A percentile compares a stretch with the other conserved stretches of the same genome.
These are phyloP conservation scores for Bactericera cockerelli DNA, from an alignment of 1,140 invertebrate genomes.

Conservation along the genomic window DNA sequence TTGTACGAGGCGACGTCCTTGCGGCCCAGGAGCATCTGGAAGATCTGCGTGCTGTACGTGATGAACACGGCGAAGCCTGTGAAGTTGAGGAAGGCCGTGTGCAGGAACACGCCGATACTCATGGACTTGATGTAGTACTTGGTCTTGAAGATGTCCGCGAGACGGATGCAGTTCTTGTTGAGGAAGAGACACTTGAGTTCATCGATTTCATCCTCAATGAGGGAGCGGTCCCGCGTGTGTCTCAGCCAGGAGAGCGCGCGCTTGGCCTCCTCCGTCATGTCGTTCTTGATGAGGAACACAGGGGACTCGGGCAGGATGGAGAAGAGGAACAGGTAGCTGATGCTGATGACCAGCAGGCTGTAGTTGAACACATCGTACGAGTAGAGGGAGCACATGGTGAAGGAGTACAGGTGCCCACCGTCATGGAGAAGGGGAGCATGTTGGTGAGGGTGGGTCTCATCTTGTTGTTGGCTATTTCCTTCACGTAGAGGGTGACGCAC, in stretches of 20 bases:
- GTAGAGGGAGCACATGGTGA: background rate
- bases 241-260: background rate
- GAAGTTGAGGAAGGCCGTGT: background rate
- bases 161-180: background rate
- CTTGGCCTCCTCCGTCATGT: background rate
- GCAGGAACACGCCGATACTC: conserved; percentile 2
- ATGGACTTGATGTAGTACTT: conserved; percentile 4
- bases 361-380: background rate
- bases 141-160: background rate
- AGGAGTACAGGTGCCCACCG: background rate
- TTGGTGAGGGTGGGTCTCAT: conserved; percentile 4
- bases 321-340: conserved; percentile 4
- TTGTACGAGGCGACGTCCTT: background rate
- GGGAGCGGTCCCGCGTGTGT: conserved; percentile 1
- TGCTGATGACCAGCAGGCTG: background rate
- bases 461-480: background rate
- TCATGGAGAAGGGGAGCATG: conserved; percentile 4
- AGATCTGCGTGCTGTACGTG: background rate
- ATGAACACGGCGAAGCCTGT: background rate
- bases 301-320: background rate
- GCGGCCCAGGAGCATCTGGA: background rate
- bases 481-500: background rate
- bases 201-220: conserved; percentile 5
- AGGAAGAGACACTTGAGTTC: conserved; percentile 4
- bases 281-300: background rate